A percentile compares a stretch with the other conserved stretches of the same genome.
These are phyloP conservation scores for Neotoxoptera formosana DNA, from an alignment of 1,140 invertebrate genomes.

Conservation along the genomic window DNA sequence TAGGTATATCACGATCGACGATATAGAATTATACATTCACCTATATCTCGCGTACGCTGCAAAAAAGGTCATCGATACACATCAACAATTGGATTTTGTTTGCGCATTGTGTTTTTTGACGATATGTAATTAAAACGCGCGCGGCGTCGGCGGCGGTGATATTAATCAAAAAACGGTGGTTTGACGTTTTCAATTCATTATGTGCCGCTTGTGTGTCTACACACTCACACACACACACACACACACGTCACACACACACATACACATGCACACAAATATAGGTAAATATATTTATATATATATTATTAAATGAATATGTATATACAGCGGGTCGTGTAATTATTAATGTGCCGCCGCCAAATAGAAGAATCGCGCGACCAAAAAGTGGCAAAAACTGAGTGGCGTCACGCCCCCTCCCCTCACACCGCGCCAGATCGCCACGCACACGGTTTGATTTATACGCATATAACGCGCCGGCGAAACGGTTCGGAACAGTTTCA, in stretches of 20 bases:
- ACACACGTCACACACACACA: neutral
- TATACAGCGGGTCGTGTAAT: neutral
- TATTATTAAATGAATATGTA: too few relatives aligned
- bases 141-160: neutral
- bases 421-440: neutral
- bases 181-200: slow-evolving; percentile 52
- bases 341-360: neutral
- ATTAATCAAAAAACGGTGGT: slow-evolving; percentile 56
- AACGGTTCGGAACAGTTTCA: slow-evolving; percentile 43
- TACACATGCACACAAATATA: neutral
- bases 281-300: slow-evolving; percentile 1
- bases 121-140: slow-evolving; percentile 39
- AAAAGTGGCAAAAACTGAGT: slow-evolving; percentile 27
- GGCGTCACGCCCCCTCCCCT: neutral
- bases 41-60: neutral
- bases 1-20: neutral
- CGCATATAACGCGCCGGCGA: neutral
- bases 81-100: slow-evolving; percentile 30
- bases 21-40: neutral
- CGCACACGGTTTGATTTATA: slow-evolving; percentile 26
- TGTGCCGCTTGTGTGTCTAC: neutral
- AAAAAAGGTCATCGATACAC: slow-evolving; percentile 51
- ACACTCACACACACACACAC: neutral
- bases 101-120: slow-evolving; percentile 50
- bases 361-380: slow-evolving; percentile 23